Percentiles rank a stretch among this genome's conserved stretches.
Evolutionary conservation across 2,888 invertebrate genomes (phyloP).

Genomic region (Cryptocheilus praepositus): DNA sequence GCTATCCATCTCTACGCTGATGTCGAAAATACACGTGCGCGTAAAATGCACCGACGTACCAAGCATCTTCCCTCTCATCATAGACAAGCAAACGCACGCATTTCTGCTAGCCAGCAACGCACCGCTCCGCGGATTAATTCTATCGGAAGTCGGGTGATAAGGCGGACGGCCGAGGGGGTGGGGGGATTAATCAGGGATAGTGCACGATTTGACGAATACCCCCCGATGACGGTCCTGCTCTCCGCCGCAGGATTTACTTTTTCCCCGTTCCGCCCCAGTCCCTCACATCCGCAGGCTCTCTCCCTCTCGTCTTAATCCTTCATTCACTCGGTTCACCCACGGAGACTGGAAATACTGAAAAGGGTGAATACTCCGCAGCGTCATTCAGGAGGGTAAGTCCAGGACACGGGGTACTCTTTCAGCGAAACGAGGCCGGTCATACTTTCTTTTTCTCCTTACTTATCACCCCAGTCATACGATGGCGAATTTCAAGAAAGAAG

Average conservation of each 20-base stretch:
- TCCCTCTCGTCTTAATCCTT: slow-evolving; percentile 20
- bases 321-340: slow-evolving; percentile 25
- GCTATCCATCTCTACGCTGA: no score
- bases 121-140: not conserved
- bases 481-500: slow-evolving; percentile 36
- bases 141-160: not conserved
- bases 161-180: not conserved
- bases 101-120: not conserved
- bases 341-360: slow-evolving; percentile 28
- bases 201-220: slow-evolving; percentile 10
- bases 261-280: not conserved
- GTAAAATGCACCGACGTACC: no score
- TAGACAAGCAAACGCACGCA: not conserved
- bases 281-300: not conserved
- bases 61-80: not conserved
- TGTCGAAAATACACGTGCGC: no score
- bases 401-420: slow-evolving; percentile 27
- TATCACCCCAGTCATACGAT: slow-evolving; percentile 34
- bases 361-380: slow-evolving; percentile 31
- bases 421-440: slow-evolving; percentile 37
- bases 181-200: slow-evolving; percentile 10
- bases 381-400: slow-evolving; percentile 1
- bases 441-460: slow-evolving; percentile 29
- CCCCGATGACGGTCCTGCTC: not conserved
- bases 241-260: not conserved